Conservation (phyloP, 1,140 invertebrate species). For the Hydropsyche tenuis region DNA sequence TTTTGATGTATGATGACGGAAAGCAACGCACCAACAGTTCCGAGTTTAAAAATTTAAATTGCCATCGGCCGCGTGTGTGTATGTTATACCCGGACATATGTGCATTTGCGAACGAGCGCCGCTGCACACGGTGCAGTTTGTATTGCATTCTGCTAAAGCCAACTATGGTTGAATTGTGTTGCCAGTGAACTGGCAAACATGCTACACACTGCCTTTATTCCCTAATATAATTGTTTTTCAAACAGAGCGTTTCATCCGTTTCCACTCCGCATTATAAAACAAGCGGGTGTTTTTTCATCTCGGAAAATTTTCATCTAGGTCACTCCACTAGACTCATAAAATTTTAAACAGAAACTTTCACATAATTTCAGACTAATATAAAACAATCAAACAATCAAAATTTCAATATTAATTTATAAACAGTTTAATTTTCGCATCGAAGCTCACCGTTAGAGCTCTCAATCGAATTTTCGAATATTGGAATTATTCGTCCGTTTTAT, state of each 20-base stretch:
- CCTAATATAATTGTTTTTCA: slow-evolving; percentile 25
- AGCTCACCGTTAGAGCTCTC: no score
- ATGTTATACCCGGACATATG: background rate
- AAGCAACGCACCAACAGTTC: background rate
- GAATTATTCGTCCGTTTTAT: no score
- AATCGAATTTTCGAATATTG: no score
- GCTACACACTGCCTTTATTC: slow-evolving; percentile 18
- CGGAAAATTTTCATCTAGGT: no score
- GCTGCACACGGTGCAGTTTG: background rate
- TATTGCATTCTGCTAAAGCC: slow-evolving; percentile 16
- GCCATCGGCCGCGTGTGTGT: background rate
- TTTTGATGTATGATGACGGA: slow-evolving; percentile 7
- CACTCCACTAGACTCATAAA: no score
- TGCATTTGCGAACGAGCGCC: background rate
- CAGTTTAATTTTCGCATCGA: no score
- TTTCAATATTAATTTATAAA: no score
- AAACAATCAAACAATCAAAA: no score
- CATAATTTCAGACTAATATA: no score
- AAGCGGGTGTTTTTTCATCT: no score
- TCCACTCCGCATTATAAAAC: background rate
- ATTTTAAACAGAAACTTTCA: no score
- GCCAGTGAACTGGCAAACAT: slow-evolving; percentile 25
- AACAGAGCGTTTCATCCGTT: slow-evolving; percentile 11
- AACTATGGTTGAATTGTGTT: slow-evolving; percentile 25
- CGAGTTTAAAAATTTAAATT: slow-evolving; percentile 25